Conservation (phyloP, 2,113 vertebrate genomes). For the Danionella cerebrum region DNA sequence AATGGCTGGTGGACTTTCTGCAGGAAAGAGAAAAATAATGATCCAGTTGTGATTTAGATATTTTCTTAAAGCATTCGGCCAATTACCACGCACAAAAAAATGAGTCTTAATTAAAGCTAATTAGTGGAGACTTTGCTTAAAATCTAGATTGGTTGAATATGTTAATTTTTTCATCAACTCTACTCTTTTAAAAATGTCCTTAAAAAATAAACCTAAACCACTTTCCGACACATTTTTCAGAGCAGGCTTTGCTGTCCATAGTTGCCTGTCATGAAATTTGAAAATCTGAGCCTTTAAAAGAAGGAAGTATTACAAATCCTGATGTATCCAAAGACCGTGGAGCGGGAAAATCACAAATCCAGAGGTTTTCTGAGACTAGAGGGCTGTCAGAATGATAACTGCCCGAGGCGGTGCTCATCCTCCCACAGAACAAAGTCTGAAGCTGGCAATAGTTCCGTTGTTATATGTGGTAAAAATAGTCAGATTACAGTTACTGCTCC, state of each 20-base stretch:
- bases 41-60: background rate
- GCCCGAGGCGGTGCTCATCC: conserved; percentile 36
- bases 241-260: background rate
- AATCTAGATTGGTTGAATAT: conserved; percentile 5
- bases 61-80: background rate
- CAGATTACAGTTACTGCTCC: conserved; percentile 30
- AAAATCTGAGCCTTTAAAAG: conserved; percentile 14
- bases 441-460: conserved; percentile 23
- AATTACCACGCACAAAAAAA: background rate
- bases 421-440: conserved; percentile 28
- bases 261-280: conserved; percentile 21
- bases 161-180: conserved; percentile 21
- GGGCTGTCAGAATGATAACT: conserved; percentile 34
- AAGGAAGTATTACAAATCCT: conserved; percentile 34
- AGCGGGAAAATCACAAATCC: conserved; percentile 32
- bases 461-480: conserved; percentile 4
- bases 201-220: background rate
- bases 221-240: background rate
- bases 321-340: conserved; percentile 22
- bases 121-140: too few relatives aligned
- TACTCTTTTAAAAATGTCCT: background rate
- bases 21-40: background rate
- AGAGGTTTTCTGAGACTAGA: conserved; percentile 28
- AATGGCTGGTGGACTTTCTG: background rate
- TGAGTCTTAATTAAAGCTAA: conserved; percentile 31